phyloP scores from a whole-genome alignment of 2,888 invertebrate genomes.

The Mesorhabditis spiculigera region DNA sequence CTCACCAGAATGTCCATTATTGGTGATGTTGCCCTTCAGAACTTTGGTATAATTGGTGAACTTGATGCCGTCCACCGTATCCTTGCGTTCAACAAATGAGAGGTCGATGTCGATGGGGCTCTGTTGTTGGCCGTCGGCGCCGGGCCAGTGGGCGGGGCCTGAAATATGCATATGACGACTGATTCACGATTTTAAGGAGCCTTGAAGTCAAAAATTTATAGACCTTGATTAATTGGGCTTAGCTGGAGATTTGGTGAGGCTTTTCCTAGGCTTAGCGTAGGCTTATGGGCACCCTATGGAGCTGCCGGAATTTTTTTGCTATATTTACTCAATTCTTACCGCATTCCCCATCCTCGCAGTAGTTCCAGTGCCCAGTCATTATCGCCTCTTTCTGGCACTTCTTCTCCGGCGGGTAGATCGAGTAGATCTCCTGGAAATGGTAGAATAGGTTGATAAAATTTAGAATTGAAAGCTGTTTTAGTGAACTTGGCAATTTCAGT shows the following conservation, averaged over 20 bases:
- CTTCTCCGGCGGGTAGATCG: neutral
- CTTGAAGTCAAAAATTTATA: too few relatives aligned
- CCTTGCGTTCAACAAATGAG: slow-evolving; percentile 26
- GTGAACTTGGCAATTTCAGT: too few relatives aligned
- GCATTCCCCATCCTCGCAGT: slow-evolving; percentile 47
- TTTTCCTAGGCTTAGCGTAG: too few relatives aligned
- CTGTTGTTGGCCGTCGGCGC: slow-evolving; percentile 35
- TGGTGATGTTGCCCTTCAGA: slow-evolving; percentile 48
- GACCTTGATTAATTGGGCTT: too few relatives aligned
- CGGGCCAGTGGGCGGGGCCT: slow-evolving; percentile 36
- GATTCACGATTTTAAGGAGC: too few relatives aligned
- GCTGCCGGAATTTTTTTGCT: neutral
- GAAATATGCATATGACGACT: neutral
- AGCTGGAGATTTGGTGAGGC: too few relatives aligned
- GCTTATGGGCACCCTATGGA: too few relatives aligned
- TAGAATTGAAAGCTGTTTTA: too few relatives aligned
- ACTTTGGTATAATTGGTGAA: slow-evolving; percentile 51
- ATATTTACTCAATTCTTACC: slow-evolving; percentile 18
- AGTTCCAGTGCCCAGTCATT: slow-evolving; percentile 39
- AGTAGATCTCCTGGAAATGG: neutral
- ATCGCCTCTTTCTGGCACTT: neutral
- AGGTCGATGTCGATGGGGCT: slow-evolving; percentile 52
- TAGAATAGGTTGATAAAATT: too few relatives aligned
- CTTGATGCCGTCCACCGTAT: slow-evolving; percentile 41
- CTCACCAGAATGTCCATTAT: slow-evolving; percentile 52